phyloP scores from a whole-genome alignment of 2,113 vertebrate genomes.

The Sapajus apella region DNA sequence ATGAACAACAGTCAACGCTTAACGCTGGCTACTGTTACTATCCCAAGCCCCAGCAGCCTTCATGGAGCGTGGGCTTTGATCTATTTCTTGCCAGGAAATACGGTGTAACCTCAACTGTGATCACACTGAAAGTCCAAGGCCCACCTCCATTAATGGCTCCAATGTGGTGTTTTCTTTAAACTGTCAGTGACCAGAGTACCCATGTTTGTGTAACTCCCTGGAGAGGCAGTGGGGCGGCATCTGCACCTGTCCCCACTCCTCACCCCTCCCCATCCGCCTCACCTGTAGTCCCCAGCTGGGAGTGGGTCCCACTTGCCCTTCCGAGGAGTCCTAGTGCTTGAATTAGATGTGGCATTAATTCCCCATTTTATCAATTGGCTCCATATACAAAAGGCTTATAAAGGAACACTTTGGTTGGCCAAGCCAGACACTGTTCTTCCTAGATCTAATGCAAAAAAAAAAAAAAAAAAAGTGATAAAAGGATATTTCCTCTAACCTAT shows the following conservation, averaged over 20 bases:
- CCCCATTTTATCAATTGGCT: not conserved
- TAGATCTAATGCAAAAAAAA: not conserved
- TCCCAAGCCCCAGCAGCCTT: not conserved
- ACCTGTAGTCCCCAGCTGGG: not conserved
- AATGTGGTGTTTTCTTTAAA: not conserved
- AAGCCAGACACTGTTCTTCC: not conserved
- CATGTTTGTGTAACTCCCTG: too few species aligned
- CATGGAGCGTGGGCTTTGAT: not conserved
- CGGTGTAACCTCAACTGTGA: not conserved
- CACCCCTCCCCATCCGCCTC: too few species aligned
- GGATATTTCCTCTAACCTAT: not conserved
- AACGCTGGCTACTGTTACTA: not conserved
- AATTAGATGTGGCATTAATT: not conserved
- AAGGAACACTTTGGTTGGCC: not conserved
- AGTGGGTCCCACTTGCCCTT: not conserved
- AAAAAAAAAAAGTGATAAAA: not conserved
- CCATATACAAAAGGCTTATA: not conserved
- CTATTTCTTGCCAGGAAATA: not conserved
- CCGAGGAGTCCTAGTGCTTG: not conserved
- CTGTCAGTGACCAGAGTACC: not conserved
- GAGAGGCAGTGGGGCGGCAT: not conserved
- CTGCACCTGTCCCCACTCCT: not conserved
- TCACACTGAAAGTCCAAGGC: not conserved
- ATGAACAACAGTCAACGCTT: not conserved
- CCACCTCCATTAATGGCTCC: not conserved